Conservation (phyloP, 2,797 vertebrate genomes). For the Coregonus ussuriensis region DNA sequence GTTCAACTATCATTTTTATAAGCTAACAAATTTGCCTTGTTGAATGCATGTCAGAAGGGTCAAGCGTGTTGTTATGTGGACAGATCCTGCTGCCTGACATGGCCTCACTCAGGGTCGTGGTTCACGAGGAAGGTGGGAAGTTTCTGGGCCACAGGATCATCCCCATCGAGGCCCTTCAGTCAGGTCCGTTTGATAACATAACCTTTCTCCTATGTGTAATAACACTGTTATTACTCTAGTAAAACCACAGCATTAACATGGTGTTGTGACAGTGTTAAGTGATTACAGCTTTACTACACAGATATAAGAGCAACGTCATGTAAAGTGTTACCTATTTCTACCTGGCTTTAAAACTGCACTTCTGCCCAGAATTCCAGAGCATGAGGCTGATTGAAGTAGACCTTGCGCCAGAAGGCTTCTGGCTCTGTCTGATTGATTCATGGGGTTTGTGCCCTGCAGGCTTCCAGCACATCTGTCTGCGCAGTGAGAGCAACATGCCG, state of each 20-base stretch:
- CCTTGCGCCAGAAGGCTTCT: conserved; percentile 19
- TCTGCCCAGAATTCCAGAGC: not conserved
- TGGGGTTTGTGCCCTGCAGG: conserved; percentile 70
- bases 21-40: not conserved
- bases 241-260: not conserved
- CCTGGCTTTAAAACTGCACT: not conserved
- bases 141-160: conserved; percentile 96
- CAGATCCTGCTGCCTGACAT: conserved; percentile 94
- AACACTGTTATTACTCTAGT: not conserved
- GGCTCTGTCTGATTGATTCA: conserved; percentile 17
- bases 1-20: not conserved
- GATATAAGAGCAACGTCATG: not conserved
- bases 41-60: not conserved
- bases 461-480: conserved; percentile 94
- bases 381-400: not conserved
- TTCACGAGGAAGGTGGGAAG: conserved; percentile 92
- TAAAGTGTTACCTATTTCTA: not conserved
- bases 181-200: conserved; percentile 82
- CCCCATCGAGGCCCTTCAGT: conserved; percentile 87
- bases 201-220: conserved; percentile 73
- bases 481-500: conserved; percentile 91
- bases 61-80: not conserved
- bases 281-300: not conserved
- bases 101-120: conserved; percentile 89
- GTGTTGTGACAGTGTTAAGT: not conserved